phyloP scores from a whole-genome alignment of 2,113 vertebrate species.

The Sus scrofa region DNA sequence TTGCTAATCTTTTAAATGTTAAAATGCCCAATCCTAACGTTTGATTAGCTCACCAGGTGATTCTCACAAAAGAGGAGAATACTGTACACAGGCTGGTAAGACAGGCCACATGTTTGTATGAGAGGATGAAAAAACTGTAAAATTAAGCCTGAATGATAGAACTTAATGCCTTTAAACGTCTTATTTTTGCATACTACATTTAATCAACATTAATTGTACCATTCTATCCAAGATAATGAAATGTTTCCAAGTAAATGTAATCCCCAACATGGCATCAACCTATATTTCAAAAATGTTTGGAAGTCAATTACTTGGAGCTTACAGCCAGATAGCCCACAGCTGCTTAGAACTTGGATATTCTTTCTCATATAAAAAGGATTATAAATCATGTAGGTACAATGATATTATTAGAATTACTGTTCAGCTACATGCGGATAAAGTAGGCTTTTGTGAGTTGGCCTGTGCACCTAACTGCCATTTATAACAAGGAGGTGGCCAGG shows the following conservation, averaged over 20 bases:
- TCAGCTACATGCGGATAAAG: neutral
- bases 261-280: neutral
- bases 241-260: neutral
- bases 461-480: constrained; percentile 3
- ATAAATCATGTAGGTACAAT: neutral
- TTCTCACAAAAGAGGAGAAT: constrained; percentile 8
- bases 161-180: neutral
- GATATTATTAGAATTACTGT: constrained; percentile 10
- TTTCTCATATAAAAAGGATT: neutral
- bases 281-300: neutral
- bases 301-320: constrained; percentile 37
- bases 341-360: neutral
- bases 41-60: neutral
- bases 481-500: constrained; percentile 25
- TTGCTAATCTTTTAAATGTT: neutral
- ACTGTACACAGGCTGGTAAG: neutral
- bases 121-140: neutral
- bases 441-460: constrained; percentile 7
- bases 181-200: neutral
- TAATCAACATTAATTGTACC: neutral
- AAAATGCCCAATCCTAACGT: neutral
- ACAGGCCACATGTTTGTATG: neutral
- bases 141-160: neutral
- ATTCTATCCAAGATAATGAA: constrained; percentile 54
- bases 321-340: neutral